A percentile compares a stretch with the other conserved stretches of the same genome.
These are phyloP conservation scores for Toxostoma redivivum DNA, from an alignment of 2,113 vertebrate species.

Conservation along the genomic window DNA sequence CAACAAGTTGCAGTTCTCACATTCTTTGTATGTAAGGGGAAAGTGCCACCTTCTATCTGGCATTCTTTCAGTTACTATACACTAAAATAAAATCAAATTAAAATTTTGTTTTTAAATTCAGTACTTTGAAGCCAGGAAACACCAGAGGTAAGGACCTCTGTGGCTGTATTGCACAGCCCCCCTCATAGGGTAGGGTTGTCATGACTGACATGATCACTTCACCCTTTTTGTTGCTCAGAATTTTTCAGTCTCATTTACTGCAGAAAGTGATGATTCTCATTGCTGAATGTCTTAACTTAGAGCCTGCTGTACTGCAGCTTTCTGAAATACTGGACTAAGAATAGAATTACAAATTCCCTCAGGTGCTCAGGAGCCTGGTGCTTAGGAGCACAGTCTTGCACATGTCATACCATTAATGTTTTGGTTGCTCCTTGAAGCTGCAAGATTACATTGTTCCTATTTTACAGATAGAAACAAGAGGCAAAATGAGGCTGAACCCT, in stretches of 20 bases:
- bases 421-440: background rate
- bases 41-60: background rate
- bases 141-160: background rate
- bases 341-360: background rate
- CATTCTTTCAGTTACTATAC: background rate
- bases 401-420: background rate
- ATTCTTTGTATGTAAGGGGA: background rate
- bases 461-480: background rate
- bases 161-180: background rate
- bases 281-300: background rate
- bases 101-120: background rate
- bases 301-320: background rate
- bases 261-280: background rate
- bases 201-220: background rate
- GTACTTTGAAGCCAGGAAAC: background rate
- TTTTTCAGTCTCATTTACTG: background rate
- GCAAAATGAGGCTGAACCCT: background rate
- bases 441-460: background rate
- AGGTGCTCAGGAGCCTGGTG: background rate
- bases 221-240: background rate
- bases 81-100: background rate
- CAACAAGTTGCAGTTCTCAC: background rate
- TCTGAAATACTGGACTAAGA: background rate
- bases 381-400: background rate
- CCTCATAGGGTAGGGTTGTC: background rate